phyloP scores from a whole-genome alignment of 2,797 vertebrate genomes.

The Alca torda region DNA sequence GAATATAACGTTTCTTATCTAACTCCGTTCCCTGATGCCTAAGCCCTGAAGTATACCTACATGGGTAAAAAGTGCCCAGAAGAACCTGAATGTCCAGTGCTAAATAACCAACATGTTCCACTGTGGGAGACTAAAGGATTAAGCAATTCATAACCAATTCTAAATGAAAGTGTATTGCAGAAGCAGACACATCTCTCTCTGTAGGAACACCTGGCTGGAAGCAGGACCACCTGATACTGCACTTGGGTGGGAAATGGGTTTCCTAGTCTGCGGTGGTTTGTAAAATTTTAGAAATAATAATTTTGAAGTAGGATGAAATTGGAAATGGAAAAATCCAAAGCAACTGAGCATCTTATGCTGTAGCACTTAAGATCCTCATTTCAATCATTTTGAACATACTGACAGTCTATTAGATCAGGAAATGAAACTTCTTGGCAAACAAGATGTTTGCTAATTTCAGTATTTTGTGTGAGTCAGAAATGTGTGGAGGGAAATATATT shows the following conservation, averaged over 20 bases:
- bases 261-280: not conserved
- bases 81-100: not conserved
- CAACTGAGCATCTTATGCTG: not conserved
- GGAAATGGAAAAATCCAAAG: not conserved
- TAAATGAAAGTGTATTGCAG: not conserved
- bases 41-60: not conserved
- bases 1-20: not conserved
- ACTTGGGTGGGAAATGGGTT: not conserved
- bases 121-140: not conserved
- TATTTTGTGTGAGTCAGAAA: conserved; percentile 65
- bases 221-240: not conserved
- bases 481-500: conserved; percentile 55
- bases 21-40: not conserved
- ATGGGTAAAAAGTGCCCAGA: not conserved
- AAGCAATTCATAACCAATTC: not conserved
- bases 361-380: not conserved
- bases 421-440: conserved; percentile 65
- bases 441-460: conserved; percentile 58
- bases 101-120: not conserved
- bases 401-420: conserved; percentile 60
- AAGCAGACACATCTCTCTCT: not conserved
- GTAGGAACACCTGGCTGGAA: not conserved
- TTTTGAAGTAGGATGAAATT: not conserved
- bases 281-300: conserved; percentile 1
- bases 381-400: conserved; percentile 44